Evolutionary conservation across 2,113 vertebrate species (phyloP).

Genomic region (Apus apus): DNA sequence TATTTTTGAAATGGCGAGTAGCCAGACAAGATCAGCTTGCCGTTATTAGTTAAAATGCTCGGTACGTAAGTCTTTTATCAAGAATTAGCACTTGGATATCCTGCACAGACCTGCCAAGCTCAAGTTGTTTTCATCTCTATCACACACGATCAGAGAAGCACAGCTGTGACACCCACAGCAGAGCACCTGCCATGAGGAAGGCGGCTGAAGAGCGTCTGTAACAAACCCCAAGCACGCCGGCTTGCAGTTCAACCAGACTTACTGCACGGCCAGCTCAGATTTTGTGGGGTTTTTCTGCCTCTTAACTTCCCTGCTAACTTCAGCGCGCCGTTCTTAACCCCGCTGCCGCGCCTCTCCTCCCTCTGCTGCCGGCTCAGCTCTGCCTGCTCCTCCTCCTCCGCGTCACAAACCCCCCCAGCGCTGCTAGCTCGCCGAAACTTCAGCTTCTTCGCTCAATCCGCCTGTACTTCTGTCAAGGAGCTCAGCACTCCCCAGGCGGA

Average conservation of each 20-base stretch:
- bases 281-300: not conserved
- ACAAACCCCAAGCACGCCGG: not conserved
- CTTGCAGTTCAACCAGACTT: not conserved
- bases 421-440: not conserved
- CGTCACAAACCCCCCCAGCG: no score
- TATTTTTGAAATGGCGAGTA: not conserved
- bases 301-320: not conserved
- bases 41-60: not conserved
- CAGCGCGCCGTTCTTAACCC: not conserved
- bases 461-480: rapidly evolving
- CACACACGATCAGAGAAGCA: rapidly evolving
- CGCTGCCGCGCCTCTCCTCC: not conserved
- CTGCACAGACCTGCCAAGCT: not conserved
- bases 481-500: rapidly evolving
- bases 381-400: rapidly evolving
- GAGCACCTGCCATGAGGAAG: not conserved
- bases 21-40: not conserved
- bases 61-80: not conserved
- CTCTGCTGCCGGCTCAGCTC: rapidly evolving
- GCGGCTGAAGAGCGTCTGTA: not conserved
- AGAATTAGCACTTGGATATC: not conserved
- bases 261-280: not conserved
- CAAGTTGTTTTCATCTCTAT: not conserved
- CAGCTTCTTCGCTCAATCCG: not conserved
- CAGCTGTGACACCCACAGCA: not conserved